These are phyloP conservation scores for Dorcus parallelipipedus DNA, from an alignment of 2,888 invertebrate species.

Conservation along the genomic window DNA sequence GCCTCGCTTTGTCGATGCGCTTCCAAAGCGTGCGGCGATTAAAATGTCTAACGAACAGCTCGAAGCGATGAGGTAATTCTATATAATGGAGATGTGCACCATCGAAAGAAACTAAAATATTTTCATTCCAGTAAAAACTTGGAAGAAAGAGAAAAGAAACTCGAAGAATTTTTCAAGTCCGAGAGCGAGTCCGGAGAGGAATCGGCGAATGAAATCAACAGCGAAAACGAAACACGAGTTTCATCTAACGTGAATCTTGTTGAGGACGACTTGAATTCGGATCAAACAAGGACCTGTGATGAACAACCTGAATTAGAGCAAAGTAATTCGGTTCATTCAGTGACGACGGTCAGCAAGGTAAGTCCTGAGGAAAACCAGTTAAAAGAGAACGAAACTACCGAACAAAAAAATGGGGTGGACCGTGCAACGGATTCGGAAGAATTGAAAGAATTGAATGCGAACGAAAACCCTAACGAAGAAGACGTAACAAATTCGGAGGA, in stretches of 20 bases:
- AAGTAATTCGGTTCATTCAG: background rate
- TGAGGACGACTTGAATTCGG: too few species aligned
- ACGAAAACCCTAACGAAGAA: background rate
- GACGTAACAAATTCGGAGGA: background rate
- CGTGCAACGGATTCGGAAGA: background rate
- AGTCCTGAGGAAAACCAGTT: background rate
- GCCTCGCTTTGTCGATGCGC: conserved; percentile 49
- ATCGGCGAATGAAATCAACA: conserved; percentile 8
- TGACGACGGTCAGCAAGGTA: background rate
- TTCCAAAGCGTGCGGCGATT: conserved; percentile 41
- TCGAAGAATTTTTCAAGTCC: conserved; percentile 72
- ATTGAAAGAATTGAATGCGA: background rate
- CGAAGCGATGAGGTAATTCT: conserved; percentile 61
- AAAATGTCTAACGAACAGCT: conserved; percentile 69
- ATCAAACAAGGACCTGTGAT: background rate
- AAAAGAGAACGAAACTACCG: conserved; percentile 2
- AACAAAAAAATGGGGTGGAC: conserved; percentile 1
- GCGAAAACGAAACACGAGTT: background rate
- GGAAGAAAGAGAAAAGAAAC: conserved; percentile 70
- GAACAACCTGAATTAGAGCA: background rate
- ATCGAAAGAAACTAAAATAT: background rate
- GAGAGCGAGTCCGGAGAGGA: conserved; percentile 57
- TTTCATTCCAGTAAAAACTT: conserved; percentile 57
- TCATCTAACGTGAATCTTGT: too few species aligned
- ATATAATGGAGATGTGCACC: background rate